Percentiles rank a stretch among this genome's conserved stretches.
phyloP scores from a whole-genome alignment of 2,797 vertebrate genomes.

The Enteromius anoplus region DNA sequence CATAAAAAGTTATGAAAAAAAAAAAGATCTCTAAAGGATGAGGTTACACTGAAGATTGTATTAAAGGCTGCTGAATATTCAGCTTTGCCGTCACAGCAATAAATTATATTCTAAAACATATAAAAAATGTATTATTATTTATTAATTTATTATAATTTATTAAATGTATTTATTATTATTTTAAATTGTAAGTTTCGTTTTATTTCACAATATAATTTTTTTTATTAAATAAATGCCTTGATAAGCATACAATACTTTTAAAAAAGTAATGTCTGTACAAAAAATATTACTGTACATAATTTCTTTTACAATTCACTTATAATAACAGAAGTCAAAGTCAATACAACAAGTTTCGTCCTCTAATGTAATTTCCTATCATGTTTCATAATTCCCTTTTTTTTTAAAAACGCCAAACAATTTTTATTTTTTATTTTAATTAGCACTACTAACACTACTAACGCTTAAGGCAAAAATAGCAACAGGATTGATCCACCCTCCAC shows the following conservation, averaged over 20 bases:
- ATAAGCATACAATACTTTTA: not conserved
- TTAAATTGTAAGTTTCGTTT: not conserved
- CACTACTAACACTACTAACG: not conserved
- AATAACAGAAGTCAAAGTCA: not conserved
- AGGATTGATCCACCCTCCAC: slow-evolving; percentile 1
- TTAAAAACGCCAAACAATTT: too few relatives aligned
- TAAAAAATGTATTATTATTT: too few relatives aligned
- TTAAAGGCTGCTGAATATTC: not conserved
- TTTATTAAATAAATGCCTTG: not conserved
- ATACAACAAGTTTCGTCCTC: not conserved
- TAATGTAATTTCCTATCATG: not conserved
- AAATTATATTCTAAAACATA: not conserved
- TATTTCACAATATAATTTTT: not conserved
- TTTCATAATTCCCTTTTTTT: not conserved
- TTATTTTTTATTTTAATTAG: too few relatives aligned
- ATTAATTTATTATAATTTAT: too few relatives aligned
- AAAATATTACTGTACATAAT: not conserved
- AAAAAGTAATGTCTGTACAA: too few relatives aligned
- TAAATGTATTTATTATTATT: too few relatives aligned
- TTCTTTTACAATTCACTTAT: not conserved
- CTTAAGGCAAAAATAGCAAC: slow-evolving; percentile 12
- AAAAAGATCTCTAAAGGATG: not conserved
- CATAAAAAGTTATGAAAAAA: too few relatives aligned
- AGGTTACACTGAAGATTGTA: not conserved
- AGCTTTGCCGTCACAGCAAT: not conserved